Evolutionary conservation across 2,888 invertebrate genomes (phyloP), one percentile per base, ranked within the genome.

Genomic region (Lathronympha strigana): DNA sequence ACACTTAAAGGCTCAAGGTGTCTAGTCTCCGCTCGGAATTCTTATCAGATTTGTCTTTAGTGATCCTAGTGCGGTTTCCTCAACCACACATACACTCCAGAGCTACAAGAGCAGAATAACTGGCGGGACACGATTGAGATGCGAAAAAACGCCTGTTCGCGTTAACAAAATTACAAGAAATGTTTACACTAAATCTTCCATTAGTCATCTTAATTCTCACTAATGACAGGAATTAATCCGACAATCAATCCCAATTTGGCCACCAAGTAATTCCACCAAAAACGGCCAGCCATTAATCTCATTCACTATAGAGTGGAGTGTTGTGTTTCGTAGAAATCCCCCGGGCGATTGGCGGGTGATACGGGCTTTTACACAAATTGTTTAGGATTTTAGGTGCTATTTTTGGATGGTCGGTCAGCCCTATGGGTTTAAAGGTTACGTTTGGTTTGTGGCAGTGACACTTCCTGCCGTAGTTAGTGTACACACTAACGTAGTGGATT

Each of bases 211-310:
- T 40, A 55, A 31, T 43, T 45, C 5, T n/a, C 9, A 5, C 17
- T 57, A 57, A 57, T 31, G 43, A 57, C 31, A 57, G 57, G 6
- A 57, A 45, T 57, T 43, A 63, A 63, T 63, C 63, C 50, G 13
- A 17, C 38, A 33, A 63, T 57, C 36, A 47, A 57, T 57, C 23
- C 15, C 17, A 2, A 17, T 38, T 38, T 54, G 21, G 38, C 23
- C 54, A 23, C 15, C 11, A 43, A 43, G 23, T 45, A 45, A 45
- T 45, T 33, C 15, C n/a, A 50, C 47, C 61, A 58, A 63, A 50
- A 51, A 55, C 54, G 21, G 25, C 6, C 45, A 5, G 13, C 49
- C 36, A 64, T 64, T 60, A 64, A 64, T 64, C 64, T 60, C 38
- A 8, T 13, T 50, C 50, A 51, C 63, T 64, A 58, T 60, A 53